A percentile compares a stretch with the other conserved stretches of the same genome.
These are phyloP conservation scores for Numenius arquata DNA, from an alignment of 2,113 vertebrate genomes.

Conservation along the genomic window DNA sequence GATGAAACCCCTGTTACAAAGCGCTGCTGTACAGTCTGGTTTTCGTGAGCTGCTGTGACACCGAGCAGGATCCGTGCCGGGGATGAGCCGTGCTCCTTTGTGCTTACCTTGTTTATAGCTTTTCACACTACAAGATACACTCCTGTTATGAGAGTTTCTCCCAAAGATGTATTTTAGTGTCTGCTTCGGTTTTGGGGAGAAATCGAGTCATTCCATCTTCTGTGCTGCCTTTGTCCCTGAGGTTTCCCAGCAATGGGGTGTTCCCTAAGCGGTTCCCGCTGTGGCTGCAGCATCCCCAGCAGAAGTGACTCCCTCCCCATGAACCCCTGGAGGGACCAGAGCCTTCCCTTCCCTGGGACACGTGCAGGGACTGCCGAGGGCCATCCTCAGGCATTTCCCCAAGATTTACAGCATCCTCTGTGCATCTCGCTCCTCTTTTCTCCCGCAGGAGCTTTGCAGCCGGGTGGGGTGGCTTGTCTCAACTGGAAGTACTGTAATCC, in stretches of 20 bases:
- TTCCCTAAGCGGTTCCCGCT: neutral
- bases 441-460: fast-evolving
- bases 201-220: neutral
- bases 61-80: neutral
- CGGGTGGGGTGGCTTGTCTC: neutral
- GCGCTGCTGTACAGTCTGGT: neutral
- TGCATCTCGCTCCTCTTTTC: neutral
- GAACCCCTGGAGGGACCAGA: neutral
- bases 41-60: neutral
- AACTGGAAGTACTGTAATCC: neutral
- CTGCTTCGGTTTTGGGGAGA: neutral
- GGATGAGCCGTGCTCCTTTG: neutral
- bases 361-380: neutral
- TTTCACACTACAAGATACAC: neutral
- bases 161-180: neutral
- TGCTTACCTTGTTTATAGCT: slow-evolving; percentile 10
- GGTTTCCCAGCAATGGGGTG: neutral
- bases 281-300: neutral
- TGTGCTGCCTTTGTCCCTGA: slow-evolving; percentile 11
- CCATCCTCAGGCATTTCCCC: neutral
- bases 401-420: neutral
- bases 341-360: neutral
- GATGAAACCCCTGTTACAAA: neutral
- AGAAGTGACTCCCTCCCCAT: neutral
- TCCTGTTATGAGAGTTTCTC: neutral